A percentile compares a stretch with the other conserved stretches of the same genome.
phyloP scores from a whole-genome alignment of 2,888 invertebrate species.

The Stomorhina lunata region DNA sequence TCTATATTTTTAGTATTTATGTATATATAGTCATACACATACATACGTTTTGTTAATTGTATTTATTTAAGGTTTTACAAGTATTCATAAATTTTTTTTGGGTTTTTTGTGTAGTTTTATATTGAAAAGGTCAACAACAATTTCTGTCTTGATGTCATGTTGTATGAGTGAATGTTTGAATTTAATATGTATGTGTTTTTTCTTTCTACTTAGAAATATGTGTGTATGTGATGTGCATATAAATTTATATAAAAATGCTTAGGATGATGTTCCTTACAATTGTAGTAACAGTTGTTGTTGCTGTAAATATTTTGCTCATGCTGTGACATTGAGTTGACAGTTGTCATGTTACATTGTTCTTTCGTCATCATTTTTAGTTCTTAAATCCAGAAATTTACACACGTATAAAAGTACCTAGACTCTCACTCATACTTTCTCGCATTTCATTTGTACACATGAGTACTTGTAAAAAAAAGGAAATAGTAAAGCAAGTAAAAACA shows the following conservation, averaged over 20 bases:
- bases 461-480: too few species aligned
- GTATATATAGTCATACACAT: not conserved
- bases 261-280: too few species aligned
- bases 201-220: not conserved
- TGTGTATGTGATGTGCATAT: too few species aligned
- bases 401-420: not conserved
- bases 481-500: too few species aligned
- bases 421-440: not conserved
- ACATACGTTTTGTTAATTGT: constrained; percentile 24
- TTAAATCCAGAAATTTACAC: not conserved
- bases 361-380: constrained; percentile 51
- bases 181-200: not conserved
- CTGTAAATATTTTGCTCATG: constrained; percentile 12
- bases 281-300: not conserved
- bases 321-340: constrained; percentile 68
- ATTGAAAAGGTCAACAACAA: constrained; percentile 58
- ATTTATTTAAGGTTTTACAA: constrained; percentile 52
- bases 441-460: too few species aligned
- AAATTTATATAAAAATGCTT: too few species aligned
- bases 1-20: not conserved
- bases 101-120: not conserved
- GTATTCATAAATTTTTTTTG: not conserved
- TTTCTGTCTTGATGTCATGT: constrained; percentile 19
- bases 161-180: not conserved
- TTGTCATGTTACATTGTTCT: constrained; percentile 61